Conservation (phyloP, 2,113 vertebrate species). For the Rhineura floridana region DNA sequence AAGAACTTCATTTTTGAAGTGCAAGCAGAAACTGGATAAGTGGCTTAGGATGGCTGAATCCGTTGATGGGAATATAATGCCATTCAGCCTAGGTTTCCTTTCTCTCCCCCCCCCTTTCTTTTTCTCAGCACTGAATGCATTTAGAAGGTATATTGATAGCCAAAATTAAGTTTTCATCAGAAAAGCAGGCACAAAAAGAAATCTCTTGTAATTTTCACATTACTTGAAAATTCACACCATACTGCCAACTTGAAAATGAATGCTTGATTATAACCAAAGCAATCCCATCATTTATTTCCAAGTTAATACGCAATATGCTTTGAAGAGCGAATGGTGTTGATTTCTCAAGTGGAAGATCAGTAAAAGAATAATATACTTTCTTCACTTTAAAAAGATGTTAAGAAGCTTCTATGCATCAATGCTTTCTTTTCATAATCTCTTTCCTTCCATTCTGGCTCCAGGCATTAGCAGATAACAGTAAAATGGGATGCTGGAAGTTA, state of each 20-base stretch:
- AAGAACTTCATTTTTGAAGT: neutral
- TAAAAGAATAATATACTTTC: slow-evolving; percentile 51
- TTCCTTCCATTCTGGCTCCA: slow-evolving; percentile 69
- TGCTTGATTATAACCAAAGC: slow-evolving; percentile 84
- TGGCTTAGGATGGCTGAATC: neutral
- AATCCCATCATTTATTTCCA: slow-evolving; percentile 75
- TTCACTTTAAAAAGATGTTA: slow-evolving; percentile 65
- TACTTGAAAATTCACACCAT: slow-evolving; percentile 79
- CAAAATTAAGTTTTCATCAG: slow-evolving; percentile 52
- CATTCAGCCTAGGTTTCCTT: neutral
- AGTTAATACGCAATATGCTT: slow-evolving; percentile 72
- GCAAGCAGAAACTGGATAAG: neutral
- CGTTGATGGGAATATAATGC: neutral
- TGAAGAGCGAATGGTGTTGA: slow-evolving; percentile 80
- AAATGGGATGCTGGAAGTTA: slow-evolving; percentile 73
- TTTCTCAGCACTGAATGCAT: neutral
- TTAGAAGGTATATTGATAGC: slow-evolving; percentile 35
- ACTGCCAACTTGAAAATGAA: slow-evolving; percentile 83
- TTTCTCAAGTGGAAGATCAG: slow-evolving; percentile 80
- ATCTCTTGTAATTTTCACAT: slow-evolving; percentile 42
- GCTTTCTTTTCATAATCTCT: slow-evolving; percentile 54
- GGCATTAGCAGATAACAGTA: slow-evolving; percentile 62
- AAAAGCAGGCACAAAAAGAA: slow-evolving; percentile 18
- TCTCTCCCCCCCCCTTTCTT: neutral
- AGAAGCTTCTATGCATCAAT: slow-evolving; percentile 65